A percentile compares a stretch with the other conserved stretches of the same genome.
These are phyloP conservation scores for Hoplodrina blanda DNA, from an alignment of 2,888 invertebrate genomes.

Conservation along the genomic window DNA sequence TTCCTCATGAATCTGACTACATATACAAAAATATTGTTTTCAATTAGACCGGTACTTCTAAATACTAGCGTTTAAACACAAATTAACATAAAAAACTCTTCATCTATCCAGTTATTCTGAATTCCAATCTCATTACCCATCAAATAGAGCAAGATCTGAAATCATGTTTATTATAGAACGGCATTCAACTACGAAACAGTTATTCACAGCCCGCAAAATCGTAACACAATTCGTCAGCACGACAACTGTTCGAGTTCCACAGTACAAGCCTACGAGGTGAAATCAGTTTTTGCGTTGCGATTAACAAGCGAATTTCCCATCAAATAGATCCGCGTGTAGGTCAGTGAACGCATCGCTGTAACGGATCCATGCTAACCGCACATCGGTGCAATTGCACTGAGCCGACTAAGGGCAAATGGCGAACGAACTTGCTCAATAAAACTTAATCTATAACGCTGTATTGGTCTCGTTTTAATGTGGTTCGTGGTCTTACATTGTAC, in stretches of 20 bases:
- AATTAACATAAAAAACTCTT: too few relatives aligned
- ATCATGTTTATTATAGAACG: not conserved
- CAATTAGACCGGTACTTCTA: too few relatives aligned
- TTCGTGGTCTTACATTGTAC: constrained; percentile 30
- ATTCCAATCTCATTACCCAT: not conserved
- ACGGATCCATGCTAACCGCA: constrained; percentile 63
- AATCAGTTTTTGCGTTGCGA: constrained; percentile 65
- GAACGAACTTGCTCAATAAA: constrained; percentile 60
- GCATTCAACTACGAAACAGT: not conserved
- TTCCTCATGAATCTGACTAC: too few relatives aligned
- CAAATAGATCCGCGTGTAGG: constrained; percentile 73
- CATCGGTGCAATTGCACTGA: constrained; percentile 50
- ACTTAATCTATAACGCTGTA: constrained; percentile 56
- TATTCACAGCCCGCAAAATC: constrained; percentile 15
- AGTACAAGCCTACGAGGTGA: constrained; percentile 45
- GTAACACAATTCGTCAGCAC: constrained; percentile 27
- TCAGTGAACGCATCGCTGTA: constrained; percentile 73
- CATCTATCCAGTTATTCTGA: not conserved
- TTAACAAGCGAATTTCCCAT: constrained; percentile 75
- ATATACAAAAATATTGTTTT: too few relatives aligned
- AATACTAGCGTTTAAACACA: too few relatives aligned
- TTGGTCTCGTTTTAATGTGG: constrained; percentile 51
- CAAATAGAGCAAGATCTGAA: not conserved
- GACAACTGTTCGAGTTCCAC: constrained; percentile 19
- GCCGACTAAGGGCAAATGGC: constrained; percentile 59